A percentile compares a stretch with the other conserved stretches of the same genome.
phyloP scores from a whole-genome alignment of 2,113 vertebrate species.

The Larimichthys crocea region DNA sequence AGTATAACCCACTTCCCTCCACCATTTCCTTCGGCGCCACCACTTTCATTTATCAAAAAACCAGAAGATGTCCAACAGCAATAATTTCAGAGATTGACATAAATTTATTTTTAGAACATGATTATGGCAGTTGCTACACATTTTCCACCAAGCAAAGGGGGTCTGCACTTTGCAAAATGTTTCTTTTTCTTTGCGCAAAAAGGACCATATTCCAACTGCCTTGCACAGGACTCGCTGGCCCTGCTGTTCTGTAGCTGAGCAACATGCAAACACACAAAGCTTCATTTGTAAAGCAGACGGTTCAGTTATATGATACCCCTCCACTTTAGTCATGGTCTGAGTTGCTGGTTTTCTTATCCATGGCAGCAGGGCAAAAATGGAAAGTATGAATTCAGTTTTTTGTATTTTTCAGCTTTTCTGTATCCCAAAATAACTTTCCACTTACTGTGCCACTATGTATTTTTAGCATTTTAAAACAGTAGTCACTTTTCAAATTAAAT shows the following conservation, averaged over 20 bases:
- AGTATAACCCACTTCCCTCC: slow-evolving; percentile 63
- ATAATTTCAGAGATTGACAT: slow-evolving; percentile 68
- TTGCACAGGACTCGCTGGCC: slow-evolving; percentile 63
- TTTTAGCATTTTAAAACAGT: slow-evolving; percentile 34
- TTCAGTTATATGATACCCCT: slow-evolving; percentile 78
- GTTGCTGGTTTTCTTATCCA: slow-evolving; percentile 77
- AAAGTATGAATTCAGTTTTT: slow-evolving; percentile 75
- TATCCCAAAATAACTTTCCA: slow-evolving; percentile 63
- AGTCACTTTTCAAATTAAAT: slow-evolving; percentile 7
- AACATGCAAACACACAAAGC: slow-evolving; percentile 86
- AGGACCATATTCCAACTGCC: slow-evolving; percentile 62
- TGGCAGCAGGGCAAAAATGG: slow-evolving; percentile 70
- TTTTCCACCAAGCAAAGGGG: slow-evolving; percentile 73
- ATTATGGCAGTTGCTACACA: slow-evolving; percentile 62
- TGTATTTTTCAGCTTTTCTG: slow-evolving; percentile 63
- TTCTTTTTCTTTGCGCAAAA: slow-evolving; percentile 62
- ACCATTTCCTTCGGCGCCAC: slow-evolving; percentile 70
- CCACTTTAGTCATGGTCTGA: slow-evolving; percentile 79
- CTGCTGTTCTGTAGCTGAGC: slow-evolving; percentile 81
- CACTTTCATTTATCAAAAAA: slow-evolving; percentile 77
- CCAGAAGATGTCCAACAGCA: slow-evolving; percentile 69
- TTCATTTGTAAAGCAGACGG: slow-evolving; percentile 82
- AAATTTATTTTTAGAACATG: slow-evolving; percentile 74
- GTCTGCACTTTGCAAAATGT: slow-evolving; percentile 71
- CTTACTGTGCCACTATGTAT: slow-evolving; percentile 36